Evolutionary conservation across 2,888 invertebrate genomes (phyloP), one percentile per base, ranked within the genome.

Genomic region (Nipponacmea schrenckii): DNA sequence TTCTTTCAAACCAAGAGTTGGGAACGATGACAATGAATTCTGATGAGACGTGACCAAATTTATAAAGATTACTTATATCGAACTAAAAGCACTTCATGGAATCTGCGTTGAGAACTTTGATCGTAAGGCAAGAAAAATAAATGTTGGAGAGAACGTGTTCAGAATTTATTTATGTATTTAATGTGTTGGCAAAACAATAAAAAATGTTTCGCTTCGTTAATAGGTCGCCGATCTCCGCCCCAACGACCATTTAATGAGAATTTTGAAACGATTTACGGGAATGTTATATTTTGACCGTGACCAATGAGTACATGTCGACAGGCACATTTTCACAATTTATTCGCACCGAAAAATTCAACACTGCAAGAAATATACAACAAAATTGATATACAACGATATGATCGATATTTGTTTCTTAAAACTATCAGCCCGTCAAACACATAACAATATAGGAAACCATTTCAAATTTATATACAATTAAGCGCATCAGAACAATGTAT

Each of bases 181-280:
- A 56, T 24, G 56, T 56, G 56, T 56, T 56, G 56, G 56, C 56
- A 56, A 10, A 56, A 56, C 56, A 56, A 56, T 56, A 56, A 56
- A 56, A 56, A 24, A 56, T 56, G 56, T 56, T 56, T 56, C 24
- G 56, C 56, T 56, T 56, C 56, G 56, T 56, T 56, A 56, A 56
- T 20, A 56, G 24, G 56, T 24, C 56, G 56, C 20, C 24, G 56
- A 20, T 56, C 56, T 56, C 56, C 56, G 56, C 56, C 56, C 39
- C 56, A 56, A 24, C 20, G 56, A 56, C 24, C 20, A 56, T 24
- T 56, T 56, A 56, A 56, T 24, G 56, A 56, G 56, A 56, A 56
- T 56, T 56, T 56, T 56, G 20, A 56, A 20, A 56, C 20, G 56
- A 56, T 56, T 56, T 56, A 56, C 24, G 56, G 56, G 20, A 56